Evolutionary conservation across 1,140 invertebrate species (phyloP), one percentile per base, ranked within the genome.

Genomic region (Brachionus manjavacas): DNA sequence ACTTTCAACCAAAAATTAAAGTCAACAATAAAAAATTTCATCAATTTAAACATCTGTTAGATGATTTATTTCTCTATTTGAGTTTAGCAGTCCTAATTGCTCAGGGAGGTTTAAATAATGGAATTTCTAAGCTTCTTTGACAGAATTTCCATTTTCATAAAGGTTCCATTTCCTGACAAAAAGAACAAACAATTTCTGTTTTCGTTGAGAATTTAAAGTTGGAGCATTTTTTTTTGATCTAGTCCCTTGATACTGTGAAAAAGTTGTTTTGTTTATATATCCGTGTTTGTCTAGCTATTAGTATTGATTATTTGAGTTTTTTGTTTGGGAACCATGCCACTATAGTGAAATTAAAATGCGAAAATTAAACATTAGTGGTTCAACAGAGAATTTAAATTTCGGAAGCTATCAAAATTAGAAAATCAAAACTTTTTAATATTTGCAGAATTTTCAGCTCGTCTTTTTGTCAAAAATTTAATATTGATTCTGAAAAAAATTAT

Each of bases 401-500:
- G 52, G 52, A 60, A 60, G 3, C 52, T 60, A 60, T 60, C 52
- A 60, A 60, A 60, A 60, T 60, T 9, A 60, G 20, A 60, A 60
- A 20, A 60, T 23, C 23, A 60, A 60, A 6, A 23, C 20, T 60
- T 68, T 68, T 68, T 9, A 68, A 31, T 68, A 68, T 68, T 68
- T 68, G 16, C 6, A 12, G 7, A 64, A n/a, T 14, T 68, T 68
- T 68, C 39, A 60, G 52, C n/a, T 60, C 11, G 52, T 0, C n/a
- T 16, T 20, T 23, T 60, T 60, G 20, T 60, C 52, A 60, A 60
- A 60, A 60, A 60, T 60, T 60, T 60, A 14, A 39, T 43, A 72
- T 72, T 72, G 39, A 72, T 72, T 70, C 8, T 72, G 68, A 46
- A 41, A 72, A 60, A 35, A 72, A 72, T 72, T 72, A 41, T 72